Conservation (phyloP, 1,140 invertebrate genomes). For the Drosophila pseudoananassae region DNA sequence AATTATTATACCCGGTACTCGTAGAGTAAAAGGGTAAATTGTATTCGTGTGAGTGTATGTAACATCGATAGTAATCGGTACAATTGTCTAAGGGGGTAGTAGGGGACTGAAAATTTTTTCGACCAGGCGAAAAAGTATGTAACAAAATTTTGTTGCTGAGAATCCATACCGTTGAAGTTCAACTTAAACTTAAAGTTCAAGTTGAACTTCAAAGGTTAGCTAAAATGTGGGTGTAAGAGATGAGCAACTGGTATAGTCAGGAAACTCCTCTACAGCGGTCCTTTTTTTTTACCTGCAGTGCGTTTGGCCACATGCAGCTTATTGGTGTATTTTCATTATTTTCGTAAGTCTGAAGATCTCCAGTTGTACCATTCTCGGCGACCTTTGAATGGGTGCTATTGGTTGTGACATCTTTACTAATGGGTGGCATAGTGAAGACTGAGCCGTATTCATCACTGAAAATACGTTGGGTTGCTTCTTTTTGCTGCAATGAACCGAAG, state of each 20-base stretch:
- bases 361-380: constrained; percentile 18
- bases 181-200: too few species aligned
- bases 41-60: too few species aligned
- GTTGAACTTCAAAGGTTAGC: background rate
- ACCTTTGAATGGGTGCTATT: constrained; percentile 15
- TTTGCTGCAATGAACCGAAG: constrained; percentile 61
- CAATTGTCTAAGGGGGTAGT: too few species aligned
- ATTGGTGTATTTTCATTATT: constrained; percentile 54
- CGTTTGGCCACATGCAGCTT: constrained; percentile 83
- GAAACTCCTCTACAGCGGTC: too few species aligned
- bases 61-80: too few species aligned
- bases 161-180: too few species aligned
- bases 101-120: too few species aligned
- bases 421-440: background rate
- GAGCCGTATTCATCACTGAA: constrained; percentile 42
- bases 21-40: too few species aligned
- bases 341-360: constrained; percentile 16
- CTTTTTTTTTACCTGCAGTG: constrained; percentile 71
- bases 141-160: too few species aligned
- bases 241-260: too few species aligned
- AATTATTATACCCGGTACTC: too few species aligned
- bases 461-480: constrained; percentile 60
- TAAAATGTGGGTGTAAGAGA: background rate
- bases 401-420: background rate
- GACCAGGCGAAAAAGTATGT: too few species aligned